Evolutionary conservation across 2,888 invertebrate genomes (phyloP).

Genomic region (Hemaris fuciformis): DNA sequence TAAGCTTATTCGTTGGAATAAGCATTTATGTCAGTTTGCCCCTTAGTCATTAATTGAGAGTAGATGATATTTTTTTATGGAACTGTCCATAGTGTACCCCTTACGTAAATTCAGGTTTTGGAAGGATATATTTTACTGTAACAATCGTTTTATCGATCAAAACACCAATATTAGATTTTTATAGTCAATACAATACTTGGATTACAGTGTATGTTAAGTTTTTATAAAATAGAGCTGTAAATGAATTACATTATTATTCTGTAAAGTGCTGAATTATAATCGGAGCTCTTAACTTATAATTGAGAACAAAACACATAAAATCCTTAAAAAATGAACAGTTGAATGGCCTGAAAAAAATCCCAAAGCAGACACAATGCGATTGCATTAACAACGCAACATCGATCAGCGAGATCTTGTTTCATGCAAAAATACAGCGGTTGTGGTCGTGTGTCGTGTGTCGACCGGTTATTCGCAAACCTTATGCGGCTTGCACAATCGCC

Average conservation of each 20-base stretch:
- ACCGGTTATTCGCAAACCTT: constrained; percentile 24
- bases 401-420: constrained; percentile 55
- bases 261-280: too few species aligned
- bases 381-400: constrained; percentile 42
- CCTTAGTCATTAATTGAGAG: background rate
- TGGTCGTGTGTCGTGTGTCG: constrained; percentile 40
- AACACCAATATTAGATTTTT: too few species aligned
- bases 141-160: too few species aligned
- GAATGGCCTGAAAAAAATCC: background rate
- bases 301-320: constrained; percentile 21
- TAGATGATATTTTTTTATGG: background rate
- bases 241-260: too few species aligned
- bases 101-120: background rate
- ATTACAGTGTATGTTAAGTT: too few species aligned
- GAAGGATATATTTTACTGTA: background rate
- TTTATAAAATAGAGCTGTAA: too few species aligned
- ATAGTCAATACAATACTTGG: too few species aligned
- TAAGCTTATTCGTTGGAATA: background rate
- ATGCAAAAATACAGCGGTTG: constrained; percentile 59
- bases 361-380: constrained; percentile 39
- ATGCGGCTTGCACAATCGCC: constrained; percentile 41
- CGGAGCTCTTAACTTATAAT: background rate
- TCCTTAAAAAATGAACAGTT: too few species aligned
- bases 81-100: background rate
- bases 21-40: too few species aligned